A percentile compares a stretch with the other conserved stretches of the same genome.
Evolutionary conservation across 2,113 vertebrate species (phyloP).

Genomic region (Xyrauchen texanus): DNA sequence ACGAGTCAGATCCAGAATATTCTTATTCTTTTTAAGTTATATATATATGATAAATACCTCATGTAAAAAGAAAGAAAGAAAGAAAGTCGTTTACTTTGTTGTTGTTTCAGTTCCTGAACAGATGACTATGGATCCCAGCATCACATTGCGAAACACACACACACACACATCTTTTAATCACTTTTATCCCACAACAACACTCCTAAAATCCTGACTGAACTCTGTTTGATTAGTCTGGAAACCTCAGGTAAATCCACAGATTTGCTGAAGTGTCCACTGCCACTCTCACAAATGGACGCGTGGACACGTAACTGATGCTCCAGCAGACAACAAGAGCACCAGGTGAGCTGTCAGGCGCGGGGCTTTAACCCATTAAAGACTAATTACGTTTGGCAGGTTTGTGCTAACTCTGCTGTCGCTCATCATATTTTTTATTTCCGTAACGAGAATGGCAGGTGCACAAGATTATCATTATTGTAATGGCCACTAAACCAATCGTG

Average conservation of each 20-base stretch:
- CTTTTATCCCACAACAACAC: conserved; percentile 81
- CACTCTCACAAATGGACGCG: conserved; percentile 73
- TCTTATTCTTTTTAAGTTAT: too few species aligned
- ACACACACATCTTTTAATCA: conserved; percentile 75
- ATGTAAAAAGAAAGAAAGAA: too few species aligned
- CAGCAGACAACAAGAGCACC: conserved; percentile 58
- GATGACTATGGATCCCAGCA: too few species aligned
- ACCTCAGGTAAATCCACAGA: conserved; percentile 92
- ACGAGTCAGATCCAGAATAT: too few species aligned
- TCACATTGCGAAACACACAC: conserved; percentile 77
- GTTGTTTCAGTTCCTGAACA: too few species aligned
- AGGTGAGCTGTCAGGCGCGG: conserved; percentile 59
- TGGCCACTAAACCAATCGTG: conserved; percentile 21
- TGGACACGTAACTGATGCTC: conserved; percentile 40
- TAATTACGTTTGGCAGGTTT: conserved; percentile 66
- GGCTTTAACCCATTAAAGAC: conserved; percentile 42
- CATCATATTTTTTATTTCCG: conserved; percentile 42
- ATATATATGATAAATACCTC: too few species aligned
- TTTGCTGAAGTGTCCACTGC: conserved; percentile 88
- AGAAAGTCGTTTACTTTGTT: too few species aligned
- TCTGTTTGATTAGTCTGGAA: conserved; percentile 94
- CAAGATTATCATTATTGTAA: conserved; percentile 31
- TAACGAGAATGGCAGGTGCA: conserved; percentile 37
- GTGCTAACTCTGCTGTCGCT: conserved; percentile 44
- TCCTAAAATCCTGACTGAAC: conserved; percentile 87